Base-by-base conservation (phyloP, 1,140 invertebrate genomes). In the Drosophila repletoides region DNA sequence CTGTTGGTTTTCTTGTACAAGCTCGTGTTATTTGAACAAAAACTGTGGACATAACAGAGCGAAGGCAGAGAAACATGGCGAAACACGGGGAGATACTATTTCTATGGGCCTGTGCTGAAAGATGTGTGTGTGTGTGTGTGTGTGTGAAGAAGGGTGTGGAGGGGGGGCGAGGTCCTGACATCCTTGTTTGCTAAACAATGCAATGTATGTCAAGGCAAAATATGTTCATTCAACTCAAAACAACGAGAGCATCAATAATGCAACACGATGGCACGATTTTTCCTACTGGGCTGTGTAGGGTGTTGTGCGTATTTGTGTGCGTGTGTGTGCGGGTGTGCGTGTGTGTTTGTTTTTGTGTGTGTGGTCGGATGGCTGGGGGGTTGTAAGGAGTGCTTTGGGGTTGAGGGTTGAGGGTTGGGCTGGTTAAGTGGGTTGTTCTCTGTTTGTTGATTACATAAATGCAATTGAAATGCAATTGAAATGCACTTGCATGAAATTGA, bases 191-290 rank as follows among this genome's bases (percentile, higher is more conserved):
- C 79, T 79, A 66, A 84, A 83, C 79, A 83, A 83, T 71, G 80
- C 74, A 83, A 83, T 83, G 79, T 83, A 79, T 83, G 79, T 83
- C 79, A 83, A 83, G 79, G 79, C 79, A 55, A 84, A 83, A 83
- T 83, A 83, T 83, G 79, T 83, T 83, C 79, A 83, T 83, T 83
- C 79, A 83, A 83, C 79, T 84, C 80, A 66, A 71, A 81, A 67
- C 79, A 77, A 84, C 56, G 40, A 63, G 52, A 61, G 61, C 79
- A 79, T 83, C 80, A 83, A 83, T 83, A 83, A 79, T 84, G 56
- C 74, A 76, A 63, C 40, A 49, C 60, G 46, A 63, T 26, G 41
- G 56, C 46, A 61, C 22, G 43, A 70, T 63, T 60, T 70, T 29
- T 41, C 29, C 43, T 33, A 9, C 3, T n/a, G n/a, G n/a, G n/a